Evolutionary conservation across 2,888 invertebrate genomes (phyloP).

Genomic region (Ectemnius continuus): DNA sequence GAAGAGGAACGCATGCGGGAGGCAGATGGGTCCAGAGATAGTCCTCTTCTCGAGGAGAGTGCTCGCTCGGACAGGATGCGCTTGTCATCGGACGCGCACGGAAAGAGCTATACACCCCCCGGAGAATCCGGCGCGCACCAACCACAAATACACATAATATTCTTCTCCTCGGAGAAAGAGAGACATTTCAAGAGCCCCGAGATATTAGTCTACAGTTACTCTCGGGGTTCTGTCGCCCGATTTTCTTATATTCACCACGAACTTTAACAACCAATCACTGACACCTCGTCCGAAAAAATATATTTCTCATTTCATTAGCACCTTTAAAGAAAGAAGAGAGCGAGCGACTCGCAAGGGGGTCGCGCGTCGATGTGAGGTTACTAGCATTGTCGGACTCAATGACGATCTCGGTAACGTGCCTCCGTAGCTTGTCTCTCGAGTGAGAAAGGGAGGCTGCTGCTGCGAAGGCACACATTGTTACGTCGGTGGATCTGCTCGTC

Average conservation of each 20-base stretch:
- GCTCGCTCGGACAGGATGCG: conserved; percentile 56
- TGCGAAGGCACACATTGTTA: conserved; percentile 39
- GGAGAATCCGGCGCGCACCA: too few relatives aligned
- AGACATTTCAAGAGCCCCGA: background rate
- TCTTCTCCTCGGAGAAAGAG: background rate
- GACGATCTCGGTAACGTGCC: conserved; percentile 54
- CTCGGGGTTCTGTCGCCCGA: too few relatives aligned
- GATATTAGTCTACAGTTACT: background rate
- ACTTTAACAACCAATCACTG: too few relatives aligned
- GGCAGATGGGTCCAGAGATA: conserved; percentile 70
- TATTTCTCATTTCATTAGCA: too few relatives aligned
- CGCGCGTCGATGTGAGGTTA: conserved; percentile 11
- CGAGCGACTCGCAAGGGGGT: background rate
- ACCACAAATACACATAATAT: too few relatives aligned
- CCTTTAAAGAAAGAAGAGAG: conserved; percentile 7
- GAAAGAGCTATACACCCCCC: conserved; percentile 8
- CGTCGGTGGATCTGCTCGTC: conserved; percentile 45
- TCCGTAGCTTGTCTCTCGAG: background rate
- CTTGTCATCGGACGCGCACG: conserved; percentile 57
- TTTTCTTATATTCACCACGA: too few relatives aligned
- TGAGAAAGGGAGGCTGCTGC: background rate
- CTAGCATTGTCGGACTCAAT: conserved; percentile 54
- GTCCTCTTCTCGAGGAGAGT: conserved; percentile 56
- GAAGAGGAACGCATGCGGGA: conserved; percentile 33
- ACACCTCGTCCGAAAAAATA: too few relatives aligned